Percentiles rank a stretch among this genome's conserved stretches.
Evolutionary conservation across 2,888 invertebrate genomes (phyloP).

Genomic region (Archaeoteleia sp.): DNA sequence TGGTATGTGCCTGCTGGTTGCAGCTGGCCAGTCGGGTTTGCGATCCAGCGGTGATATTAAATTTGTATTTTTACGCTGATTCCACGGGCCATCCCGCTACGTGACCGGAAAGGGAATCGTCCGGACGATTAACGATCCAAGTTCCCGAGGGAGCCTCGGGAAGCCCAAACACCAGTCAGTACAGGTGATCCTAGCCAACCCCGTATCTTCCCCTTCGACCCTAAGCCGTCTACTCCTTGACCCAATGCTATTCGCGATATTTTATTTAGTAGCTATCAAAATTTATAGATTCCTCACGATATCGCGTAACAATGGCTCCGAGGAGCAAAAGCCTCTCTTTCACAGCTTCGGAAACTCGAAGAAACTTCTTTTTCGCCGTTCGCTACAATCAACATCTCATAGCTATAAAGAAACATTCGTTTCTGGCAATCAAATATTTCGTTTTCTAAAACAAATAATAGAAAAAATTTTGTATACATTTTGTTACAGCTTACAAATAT

Average conservation of each 20-base stretch:
- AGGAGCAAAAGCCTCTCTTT: conserved; percentile 9
- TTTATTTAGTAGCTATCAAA: conserved; percentile 73
- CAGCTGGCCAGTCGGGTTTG: conserved; percentile 54
- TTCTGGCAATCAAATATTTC: no score
- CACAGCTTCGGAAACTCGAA: no score
- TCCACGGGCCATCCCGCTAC: conserved; percentile 78
- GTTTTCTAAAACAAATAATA: no score
- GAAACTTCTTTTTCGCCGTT: conserved; percentile 8
- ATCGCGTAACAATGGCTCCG: conserved; percentile 53
- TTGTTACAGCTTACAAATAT: no score
- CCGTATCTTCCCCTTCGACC: conserved; percentile 35
- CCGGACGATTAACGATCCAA: conserved; percentile 78
- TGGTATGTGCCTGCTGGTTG: conserved; percentile 53
- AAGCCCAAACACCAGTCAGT: conserved; percentile 52
- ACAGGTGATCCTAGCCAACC: conserved; percentile 52
- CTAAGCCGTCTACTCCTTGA: conserved; percentile 50
- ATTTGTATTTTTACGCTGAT: conserved; percentile 81
- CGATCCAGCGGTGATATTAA: conserved; percentile 75
- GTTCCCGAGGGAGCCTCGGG: conserved; percentile 65
- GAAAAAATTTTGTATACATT: no score
- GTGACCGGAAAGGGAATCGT: conserved; percentile 78
- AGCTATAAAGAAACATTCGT: no score
- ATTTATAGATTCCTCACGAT: conserved; percentile 67
- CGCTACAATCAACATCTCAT: no score
- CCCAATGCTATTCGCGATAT: conserved; percentile 61